These are phyloP conservation scores for Plodia interpunctella DNA, from an alignment of 1,140 invertebrate genomes.

Conservation along the genomic window DNA sequence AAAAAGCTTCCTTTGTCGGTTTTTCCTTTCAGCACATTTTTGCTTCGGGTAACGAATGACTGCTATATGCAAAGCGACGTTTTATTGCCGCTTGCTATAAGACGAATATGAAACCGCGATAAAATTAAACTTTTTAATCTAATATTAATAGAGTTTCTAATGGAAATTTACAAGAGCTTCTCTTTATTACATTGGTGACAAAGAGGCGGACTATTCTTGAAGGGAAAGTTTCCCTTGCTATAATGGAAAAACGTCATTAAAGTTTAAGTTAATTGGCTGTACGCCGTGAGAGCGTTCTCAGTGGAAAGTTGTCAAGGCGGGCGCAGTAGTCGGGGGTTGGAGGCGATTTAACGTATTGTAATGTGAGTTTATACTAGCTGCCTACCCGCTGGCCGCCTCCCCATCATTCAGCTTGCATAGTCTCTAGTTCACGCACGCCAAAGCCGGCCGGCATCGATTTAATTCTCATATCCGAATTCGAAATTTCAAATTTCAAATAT, in stretches of 20 bases:
- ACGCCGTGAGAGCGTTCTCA: slow-evolving; percentile 31
- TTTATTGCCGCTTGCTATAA: slow-evolving; percentile 22
- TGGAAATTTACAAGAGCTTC: not conserved
- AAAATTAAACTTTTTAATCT: slow-evolving; percentile 2
- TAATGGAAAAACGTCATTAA: slow-evolving; percentile 52
- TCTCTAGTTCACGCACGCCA: slow-evolving; percentile 50
- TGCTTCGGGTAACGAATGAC: slow-evolving; percentile 30
- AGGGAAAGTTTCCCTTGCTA: slow-evolving; percentile 13
- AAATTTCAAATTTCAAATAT: slow-evolving; percentile 36
- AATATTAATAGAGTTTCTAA: slow-evolving; percentile 3
- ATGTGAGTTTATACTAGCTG: slow-evolving; percentile 49
- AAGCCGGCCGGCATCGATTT: slow-evolving; percentile 51
- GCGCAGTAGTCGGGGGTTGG: slow-evolving; percentile 45
- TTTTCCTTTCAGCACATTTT: slow-evolving; percentile 43
- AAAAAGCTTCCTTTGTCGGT: slow-evolving; percentile 47
- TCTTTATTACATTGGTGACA: not conserved
- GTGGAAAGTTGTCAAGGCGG: slow-evolving; percentile 37
- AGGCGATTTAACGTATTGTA: slow-evolving; percentile 64
- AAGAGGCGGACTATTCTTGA: not conserved
- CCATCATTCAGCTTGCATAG: slow-evolving; percentile 47
- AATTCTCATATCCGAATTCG: slow-evolving; percentile 37
- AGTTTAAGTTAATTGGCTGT: slow-evolving; percentile 51
- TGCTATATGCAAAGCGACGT: slow-evolving; percentile 32
- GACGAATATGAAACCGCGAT: not conserved
- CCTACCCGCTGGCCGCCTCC: slow-evolving; percentile 31